Conservation (phyloP, 2,888 invertebrate genomes). For the Eulithis testata region DNA sequence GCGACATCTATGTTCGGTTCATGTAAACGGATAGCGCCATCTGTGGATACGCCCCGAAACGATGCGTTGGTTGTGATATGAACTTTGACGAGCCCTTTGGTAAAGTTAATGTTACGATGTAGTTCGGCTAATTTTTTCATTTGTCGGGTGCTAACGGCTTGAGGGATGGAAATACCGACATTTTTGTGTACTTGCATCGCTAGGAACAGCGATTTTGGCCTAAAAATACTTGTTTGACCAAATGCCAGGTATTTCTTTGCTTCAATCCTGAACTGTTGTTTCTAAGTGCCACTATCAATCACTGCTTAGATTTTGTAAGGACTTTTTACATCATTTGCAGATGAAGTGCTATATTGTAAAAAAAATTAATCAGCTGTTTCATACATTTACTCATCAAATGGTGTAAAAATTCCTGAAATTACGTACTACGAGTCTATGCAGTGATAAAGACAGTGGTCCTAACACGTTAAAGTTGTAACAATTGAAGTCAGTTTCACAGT, state of each 20-base stretch:
- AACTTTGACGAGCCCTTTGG: slow-evolving; percentile 54
- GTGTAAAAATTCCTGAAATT: not conserved
- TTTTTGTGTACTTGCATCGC: slow-evolving; percentile 54
- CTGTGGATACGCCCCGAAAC: slow-evolving; percentile 55
- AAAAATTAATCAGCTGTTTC: not conserved
- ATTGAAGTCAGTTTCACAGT: slow-evolving; percentile 64
- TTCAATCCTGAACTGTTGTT: slow-evolving; percentile 41
- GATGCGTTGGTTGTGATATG: slow-evolving; percentile 74
- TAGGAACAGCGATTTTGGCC: slow-evolving; percentile 46
- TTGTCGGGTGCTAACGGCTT: slow-evolving; percentile 61
- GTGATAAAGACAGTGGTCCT: slow-evolving; percentile 15
- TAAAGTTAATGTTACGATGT: slow-evolving; percentile 49
- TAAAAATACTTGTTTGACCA: slow-evolving; percentile 52
- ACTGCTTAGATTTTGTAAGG: slow-evolving; percentile 1
- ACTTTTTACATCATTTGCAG: not conserved
- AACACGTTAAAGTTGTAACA: slow-evolving; percentile 38
- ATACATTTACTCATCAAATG: not conserved
- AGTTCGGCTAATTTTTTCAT: slow-evolving; percentile 46
- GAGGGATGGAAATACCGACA: slow-evolving; percentile 61
- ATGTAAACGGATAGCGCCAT: slow-evolving; percentile 54
- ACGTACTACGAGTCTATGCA: not conserved
- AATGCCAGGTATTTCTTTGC: slow-evolving; percentile 64
- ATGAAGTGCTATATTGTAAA: not conserved
- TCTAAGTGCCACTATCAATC: slow-evolving; percentile 23
- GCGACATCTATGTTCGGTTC: slow-evolving; percentile 52